Percentiles rank a stretch among this genome's conserved stretches.
phyloP scores from a whole-genome alignment of 2,888 invertebrate species.

The Adelphocoris suturalis region DNA sequence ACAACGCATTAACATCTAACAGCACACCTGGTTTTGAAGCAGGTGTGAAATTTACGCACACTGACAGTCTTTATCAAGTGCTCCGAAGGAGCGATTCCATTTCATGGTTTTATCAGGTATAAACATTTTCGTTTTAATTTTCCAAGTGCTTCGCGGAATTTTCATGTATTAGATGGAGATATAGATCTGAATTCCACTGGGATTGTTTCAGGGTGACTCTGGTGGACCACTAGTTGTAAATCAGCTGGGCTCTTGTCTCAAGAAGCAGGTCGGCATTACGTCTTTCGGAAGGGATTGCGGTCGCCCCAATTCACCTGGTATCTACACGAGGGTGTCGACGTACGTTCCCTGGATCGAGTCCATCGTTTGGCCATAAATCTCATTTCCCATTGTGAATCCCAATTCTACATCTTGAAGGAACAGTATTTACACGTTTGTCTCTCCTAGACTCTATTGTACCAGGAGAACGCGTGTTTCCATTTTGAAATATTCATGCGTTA shows the following conservation, averaged over 20 bases:
- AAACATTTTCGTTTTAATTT: too few species aligned
- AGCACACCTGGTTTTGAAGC: too few species aligned
- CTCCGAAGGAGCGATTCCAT: too few species aligned
- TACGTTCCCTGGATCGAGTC: slow-evolving; percentile 78
- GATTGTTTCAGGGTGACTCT: slow-evolving; percentile 84
- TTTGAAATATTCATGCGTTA: too few species aligned
- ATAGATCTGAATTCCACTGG: not conserved
- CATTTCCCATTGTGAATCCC: not conserved
- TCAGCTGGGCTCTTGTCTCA: slow-evolving; percentile 79
- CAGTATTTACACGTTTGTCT: not conserved
- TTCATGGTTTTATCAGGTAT: too few species aligned
- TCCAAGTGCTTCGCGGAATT: too few species aligned
- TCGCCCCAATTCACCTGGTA: slow-evolving; percentile 80
- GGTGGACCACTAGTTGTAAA: slow-evolving; percentile 84
- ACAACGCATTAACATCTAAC: too few species aligned
- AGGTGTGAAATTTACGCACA: too few species aligned
- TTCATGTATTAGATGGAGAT: too few species aligned
- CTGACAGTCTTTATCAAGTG: too few species aligned
- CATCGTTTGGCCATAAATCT: slow-evolving; percentile 72
- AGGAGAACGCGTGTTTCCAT: too few species aligned
- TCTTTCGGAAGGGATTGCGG: slow-evolving; percentile 80
- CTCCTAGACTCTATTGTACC: too few species aligned
- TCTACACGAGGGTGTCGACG: slow-evolving; percentile 82
- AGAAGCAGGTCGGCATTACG: slow-evolving; percentile 80
- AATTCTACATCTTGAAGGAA: slow-evolving; percentile 16